Base-by-base conservation (phyloP, 1,140 invertebrate genomes). In the Odontomachus brunneus region DNA sequence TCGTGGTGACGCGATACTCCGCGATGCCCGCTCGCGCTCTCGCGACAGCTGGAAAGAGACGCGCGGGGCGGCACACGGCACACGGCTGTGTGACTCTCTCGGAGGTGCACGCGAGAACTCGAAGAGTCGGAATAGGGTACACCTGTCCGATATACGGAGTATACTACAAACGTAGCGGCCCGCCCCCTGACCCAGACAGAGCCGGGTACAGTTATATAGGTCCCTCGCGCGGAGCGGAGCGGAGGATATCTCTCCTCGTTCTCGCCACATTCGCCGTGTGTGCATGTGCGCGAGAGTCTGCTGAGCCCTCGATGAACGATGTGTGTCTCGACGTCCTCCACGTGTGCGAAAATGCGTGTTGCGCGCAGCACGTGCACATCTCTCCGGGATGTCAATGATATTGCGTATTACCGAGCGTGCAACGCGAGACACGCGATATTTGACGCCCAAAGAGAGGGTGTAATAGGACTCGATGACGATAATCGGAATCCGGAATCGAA, bases 111-210 rank as follows among this genome's bases (percentile, higher is more conserved):
- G 91, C 91, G 92, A 90, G 90, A 91, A 90, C 91, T 92, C 89
- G 91, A 91, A 76, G 91, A 92, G 90, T 91, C 91, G 91, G 94
- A 95, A 94, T 95, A 94, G 93, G 91, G 94, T 94, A 93, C 94
- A 95, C 94, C 94, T 95, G 95, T 95, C 93, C 91, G 90, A 93
- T 94, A 92, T 92, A 94, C 92, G 90, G 93, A 92, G 90, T 92
- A 93, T 91, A 94, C 92, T 94, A 94, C 91, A 93, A 92, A 91
- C 90, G 87, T 89, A 90, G 90, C 88, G 92, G 93, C 94, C 94
- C 94, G 94, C 95, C 95, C 95, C 94, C 94, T 95, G 95, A 95
- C 95, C 95, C 95, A 95, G 95, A 95, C 95, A 95, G 93, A 44
- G 38, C 38, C 90, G 90, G 90, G 92, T 95, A 95, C 94, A 95